A percentile compares a stretch with the other conserved stretches of the same genome.
Evolutionary conservation across 2,113 vertebrate species (phyloP).

Genomic region (Scatophagus argus): DNA sequence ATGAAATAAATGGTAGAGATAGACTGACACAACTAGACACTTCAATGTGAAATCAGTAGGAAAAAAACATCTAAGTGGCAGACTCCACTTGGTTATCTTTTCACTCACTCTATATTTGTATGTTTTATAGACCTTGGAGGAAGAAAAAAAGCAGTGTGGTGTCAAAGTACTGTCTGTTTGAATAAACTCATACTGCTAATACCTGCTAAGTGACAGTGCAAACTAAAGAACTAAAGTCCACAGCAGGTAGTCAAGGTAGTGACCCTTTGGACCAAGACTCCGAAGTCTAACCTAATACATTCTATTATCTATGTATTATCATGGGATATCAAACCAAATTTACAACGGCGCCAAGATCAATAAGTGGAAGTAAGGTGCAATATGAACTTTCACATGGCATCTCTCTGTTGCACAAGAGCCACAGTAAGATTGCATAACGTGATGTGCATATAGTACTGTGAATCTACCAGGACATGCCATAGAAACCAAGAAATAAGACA

Average conservation of each 20-base stretch:
- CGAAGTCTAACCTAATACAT: constrained; percentile 2
- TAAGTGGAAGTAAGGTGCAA: not conserved
- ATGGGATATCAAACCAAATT: constrained; percentile 12
- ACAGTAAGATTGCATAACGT: not conserved
- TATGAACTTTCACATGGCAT: constrained; percentile 6
- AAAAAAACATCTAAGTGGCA: not conserved
- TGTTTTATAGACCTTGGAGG: not conserved
- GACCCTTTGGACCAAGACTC: constrained; percentile 49
- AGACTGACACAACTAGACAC: not conserved
- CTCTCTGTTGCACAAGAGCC: not conserved
- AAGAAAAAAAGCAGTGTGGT: not conserved
- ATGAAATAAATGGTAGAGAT: not conserved
- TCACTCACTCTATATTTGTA: not conserved
- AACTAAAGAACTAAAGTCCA: constrained; percentile 62
- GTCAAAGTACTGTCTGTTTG: constrained; percentile 31
- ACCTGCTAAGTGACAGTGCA: constrained; percentile 23
- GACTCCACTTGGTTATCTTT: not conserved
- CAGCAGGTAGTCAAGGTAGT: constrained; percentile 31
- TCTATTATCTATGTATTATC: constrained; percentile 14
- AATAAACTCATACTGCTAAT: constrained; percentile 27
- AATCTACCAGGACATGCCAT: no score
- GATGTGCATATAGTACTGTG: not conserved
- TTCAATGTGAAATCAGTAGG: constrained; percentile 6
- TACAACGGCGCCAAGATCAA: not conserved
- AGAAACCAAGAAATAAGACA: no score